Conservation (phyloP, 2,888 invertebrate genomes). For the Listrodromus nycthemerus region DNA sequence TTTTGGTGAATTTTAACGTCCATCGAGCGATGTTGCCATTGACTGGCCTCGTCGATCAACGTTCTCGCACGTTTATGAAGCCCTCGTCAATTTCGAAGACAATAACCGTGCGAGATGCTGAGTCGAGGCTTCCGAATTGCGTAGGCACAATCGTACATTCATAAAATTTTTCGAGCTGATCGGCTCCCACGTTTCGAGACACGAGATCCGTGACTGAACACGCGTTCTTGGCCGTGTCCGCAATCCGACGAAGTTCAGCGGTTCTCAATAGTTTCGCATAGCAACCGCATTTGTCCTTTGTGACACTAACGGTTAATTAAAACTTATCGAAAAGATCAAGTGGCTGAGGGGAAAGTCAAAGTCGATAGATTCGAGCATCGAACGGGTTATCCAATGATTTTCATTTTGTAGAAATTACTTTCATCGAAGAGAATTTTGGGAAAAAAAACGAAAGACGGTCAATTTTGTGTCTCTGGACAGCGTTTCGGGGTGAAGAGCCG, state of each 20-base stretch:
- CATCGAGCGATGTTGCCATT: not conserved
- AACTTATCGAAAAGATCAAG: no score
- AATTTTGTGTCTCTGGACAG: not conserved
- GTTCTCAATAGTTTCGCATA: constrained; percentile 3
- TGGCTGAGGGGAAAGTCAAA: no score
- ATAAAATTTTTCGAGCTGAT: constrained; percentile 21
- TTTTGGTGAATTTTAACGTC: not conserved
- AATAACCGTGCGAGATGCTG: not conserved
- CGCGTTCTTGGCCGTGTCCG: not conserved
- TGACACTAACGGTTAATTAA: no score
- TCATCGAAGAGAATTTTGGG: no score
- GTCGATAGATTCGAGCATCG: no score
- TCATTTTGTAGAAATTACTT: no score
- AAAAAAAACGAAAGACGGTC: not conserved
- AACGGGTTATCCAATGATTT: no score
- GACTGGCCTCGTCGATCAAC: not conserved
- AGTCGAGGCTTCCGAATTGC: constrained; percentile 13
- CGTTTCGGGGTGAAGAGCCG: not conserved
- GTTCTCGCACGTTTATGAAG: not conserved
- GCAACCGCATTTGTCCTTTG: no score
- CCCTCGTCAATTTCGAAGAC: not conserved
- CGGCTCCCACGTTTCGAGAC: constrained; percentile 34
- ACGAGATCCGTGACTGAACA: constrained; percentile 6
- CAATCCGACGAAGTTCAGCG: constrained; percentile 17
- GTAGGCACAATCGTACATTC: constrained; percentile 27